These are phyloP conservation scores for Megaustenia siamemsis DNA, from an alignment of 2,888 invertebrate genomes.

Conservation along the genomic window DNA sequence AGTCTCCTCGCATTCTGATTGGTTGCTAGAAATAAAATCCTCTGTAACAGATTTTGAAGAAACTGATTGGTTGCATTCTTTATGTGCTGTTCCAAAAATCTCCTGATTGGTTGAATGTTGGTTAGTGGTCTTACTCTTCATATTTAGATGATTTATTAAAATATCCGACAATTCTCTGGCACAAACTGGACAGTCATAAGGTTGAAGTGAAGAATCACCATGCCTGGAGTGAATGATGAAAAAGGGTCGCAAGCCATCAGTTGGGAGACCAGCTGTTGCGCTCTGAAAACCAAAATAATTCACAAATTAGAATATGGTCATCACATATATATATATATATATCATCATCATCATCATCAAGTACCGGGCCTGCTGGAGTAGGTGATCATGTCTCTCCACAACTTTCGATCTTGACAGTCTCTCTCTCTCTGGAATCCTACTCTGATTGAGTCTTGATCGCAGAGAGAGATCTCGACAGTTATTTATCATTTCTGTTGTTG, in stretches of 20 bases:
- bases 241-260: constrained; percentile 41
- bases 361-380: too few species aligned
- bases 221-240: constrained; percentile 49
- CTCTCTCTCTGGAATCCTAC: too few species aligned
- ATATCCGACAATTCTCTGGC: constrained; percentile 32
- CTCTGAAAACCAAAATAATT: constrained; percentile 18
- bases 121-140: constrained; percentile 1
- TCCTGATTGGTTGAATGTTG: background rate
- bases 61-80: constrained; percentile 2
- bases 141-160: constrained; percentile 28
- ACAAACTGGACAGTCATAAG: constrained; percentile 37
- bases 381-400: too few species aligned
- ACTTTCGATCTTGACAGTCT: too few species aligned
- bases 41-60: background rate
- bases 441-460: too few species aligned
- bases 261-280: constrained; percentile 34
- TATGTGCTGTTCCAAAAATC: background rate
- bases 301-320: too few species aligned
- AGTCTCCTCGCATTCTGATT: background rate
- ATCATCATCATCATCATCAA: too few species aligned
- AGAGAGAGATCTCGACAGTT: too few species aligned
- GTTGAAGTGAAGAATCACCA: constrained; percentile 15
- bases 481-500: too few species aligned
- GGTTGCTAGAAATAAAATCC: background rate
- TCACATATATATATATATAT: too few species aligned